Conservation (phyloP, 1,140 invertebrate species). For the Drosophila virilis region DNA sequence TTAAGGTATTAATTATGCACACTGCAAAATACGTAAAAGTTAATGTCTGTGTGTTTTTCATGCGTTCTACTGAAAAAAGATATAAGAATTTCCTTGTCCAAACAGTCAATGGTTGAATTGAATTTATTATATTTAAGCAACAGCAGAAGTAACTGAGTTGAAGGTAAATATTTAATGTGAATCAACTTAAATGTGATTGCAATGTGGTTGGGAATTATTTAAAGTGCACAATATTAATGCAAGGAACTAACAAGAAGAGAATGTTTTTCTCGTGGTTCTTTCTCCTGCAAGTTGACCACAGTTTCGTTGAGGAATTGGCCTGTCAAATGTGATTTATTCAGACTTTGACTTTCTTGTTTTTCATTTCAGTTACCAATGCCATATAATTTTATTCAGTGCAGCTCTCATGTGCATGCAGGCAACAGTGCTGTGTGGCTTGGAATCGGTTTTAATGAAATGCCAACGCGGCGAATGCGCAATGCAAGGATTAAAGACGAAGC, state of each 20-base stretch:
- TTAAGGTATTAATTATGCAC: conserved; percentile 71
- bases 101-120: background rate
- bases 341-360: conserved; percentile 18
- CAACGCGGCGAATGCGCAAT: conserved; percentile 58
- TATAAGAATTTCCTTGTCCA: background rate
- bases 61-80: conserved; percentile 4
- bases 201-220: conserved; percentile 15
- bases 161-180: conserved; percentile 66
- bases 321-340: conserved; percentile 30
- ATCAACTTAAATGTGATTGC: conserved; percentile 35
- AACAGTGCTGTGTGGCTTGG: conserved; percentile 18
- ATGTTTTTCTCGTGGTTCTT: background rate
- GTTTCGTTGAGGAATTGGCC: conserved; percentile 15
- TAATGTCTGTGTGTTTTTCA: conserved; percentile 60
- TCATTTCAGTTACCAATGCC: conserved; percentile 23
- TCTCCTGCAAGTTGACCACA: background rate
- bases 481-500: conserved; percentile 26
- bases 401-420: conserved; percentile 33
- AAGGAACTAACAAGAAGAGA: background rate
- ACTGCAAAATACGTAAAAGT: conserved; percentile 63
- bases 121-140: conserved; percentile 41
- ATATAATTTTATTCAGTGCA: conserved; percentile 48
- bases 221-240: conserved; percentile 21
- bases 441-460: conserved; percentile 61
- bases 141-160: conserved; percentile 23